These are phyloP conservation scores for Strigops habroptila DNA, from an alignment of 2,113 vertebrate genomes.

Conservation along the genomic window DNA sequence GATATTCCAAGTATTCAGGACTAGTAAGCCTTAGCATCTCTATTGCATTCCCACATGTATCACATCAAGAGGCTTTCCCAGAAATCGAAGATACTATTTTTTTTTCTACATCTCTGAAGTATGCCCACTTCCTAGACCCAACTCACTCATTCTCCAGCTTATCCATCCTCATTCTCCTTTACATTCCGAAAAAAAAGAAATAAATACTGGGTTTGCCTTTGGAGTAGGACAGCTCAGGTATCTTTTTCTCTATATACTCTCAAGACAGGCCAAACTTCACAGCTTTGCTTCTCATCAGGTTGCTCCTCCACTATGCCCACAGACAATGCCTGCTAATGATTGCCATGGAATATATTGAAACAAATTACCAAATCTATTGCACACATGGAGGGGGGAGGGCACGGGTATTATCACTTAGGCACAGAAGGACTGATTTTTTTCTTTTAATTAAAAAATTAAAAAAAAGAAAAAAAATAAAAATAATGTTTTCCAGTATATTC, in stretches of 20 bases:
- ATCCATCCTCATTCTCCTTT: not conserved
- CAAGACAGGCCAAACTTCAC: not conserved
- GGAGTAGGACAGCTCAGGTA: not conserved
- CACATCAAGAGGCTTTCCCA: not conserved
- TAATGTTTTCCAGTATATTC: not conserved
- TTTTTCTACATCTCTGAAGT: not conserved
- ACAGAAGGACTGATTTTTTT: not conserved
- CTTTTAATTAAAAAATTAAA: not conserved
- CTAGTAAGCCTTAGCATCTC: not conserved
- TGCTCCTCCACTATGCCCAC: not conserved
- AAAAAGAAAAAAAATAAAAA: not conserved
- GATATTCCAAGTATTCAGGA: not conserved
- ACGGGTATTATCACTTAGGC: not conserved
- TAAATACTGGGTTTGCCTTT: not conserved
- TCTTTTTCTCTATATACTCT: not conserved
- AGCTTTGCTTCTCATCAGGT: not conserved
- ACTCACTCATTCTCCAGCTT: not conserved
- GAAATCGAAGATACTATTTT: not conserved
- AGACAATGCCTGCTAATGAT: not conserved
- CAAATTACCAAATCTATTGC: not conserved
- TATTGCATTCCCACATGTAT: not conserved
- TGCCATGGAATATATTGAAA: not conserved
- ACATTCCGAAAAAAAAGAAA: not conserved
- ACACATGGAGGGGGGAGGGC: rapidly evolving
- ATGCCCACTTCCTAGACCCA: not conserved